Base-by-base conservation (phyloP, 2,797 vertebrate genomes). In the Darevskia nairensis region DNA sequence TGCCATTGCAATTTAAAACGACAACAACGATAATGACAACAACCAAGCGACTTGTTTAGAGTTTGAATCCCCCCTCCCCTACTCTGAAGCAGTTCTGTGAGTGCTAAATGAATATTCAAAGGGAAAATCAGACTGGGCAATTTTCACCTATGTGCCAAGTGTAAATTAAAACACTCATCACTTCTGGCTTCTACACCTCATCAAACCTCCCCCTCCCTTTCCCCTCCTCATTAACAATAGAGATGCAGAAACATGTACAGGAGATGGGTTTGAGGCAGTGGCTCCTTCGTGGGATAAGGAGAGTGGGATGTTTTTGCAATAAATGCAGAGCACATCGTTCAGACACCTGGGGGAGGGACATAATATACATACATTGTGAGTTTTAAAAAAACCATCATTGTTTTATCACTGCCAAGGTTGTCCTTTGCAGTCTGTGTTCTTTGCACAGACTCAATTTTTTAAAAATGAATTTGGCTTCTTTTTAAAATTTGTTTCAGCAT, bases 131-230 rank as follows among this genome's bases (percentile, higher is more conserved):
- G 77, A 61, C 19, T 6, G 69, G 77, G 77, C 55, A 74, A 85
- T 89, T 85, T 89, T 74, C 88, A 89, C 88, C n/a, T 72, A n/a
- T 59, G 21, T 27, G 59, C 88, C 69, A 81, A 80, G 88, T 75
- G 83, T 10, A 25, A 89, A 89, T 89, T 89, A 80, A 85, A 80
- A n/a, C 69, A 72, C 32, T 55, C 77, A 11, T 74, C 88, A 80
- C 50, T 68, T 89, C 69, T 75, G 41, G 25, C 78, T 85, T 46
- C 19, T 55, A 35, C 3, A 23, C 44, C 64, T 66, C 81, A 19
- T 61, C 9, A 76, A 44, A 44, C 61, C 19, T 23, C 61, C 61
- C 59, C 61, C 61, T 10, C 17, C 61, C 21, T 23, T 23, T 23
- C 61, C 61, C 17, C 61, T 23, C 61, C 32, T 61, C 15, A 41